Percentiles rank a stretch among this genome's conserved stretches.
Conservation (phyloP, 2,797 vertebrate genomes). For the Catostomus latipinnis region DNA sequence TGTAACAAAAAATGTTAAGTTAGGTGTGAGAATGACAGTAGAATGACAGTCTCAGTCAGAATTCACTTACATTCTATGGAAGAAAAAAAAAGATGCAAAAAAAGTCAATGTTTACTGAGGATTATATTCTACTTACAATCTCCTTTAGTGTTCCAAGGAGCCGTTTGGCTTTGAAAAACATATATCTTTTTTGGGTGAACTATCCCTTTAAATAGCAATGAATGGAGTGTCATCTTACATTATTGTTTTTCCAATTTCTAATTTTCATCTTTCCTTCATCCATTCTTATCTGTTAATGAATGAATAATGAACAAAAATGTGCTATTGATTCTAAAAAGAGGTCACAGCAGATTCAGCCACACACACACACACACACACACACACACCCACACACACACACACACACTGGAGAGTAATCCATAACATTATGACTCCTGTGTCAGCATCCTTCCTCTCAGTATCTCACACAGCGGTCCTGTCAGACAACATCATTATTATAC, state of each 20-base stretch:
- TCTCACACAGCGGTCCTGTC: slow-evolving; percentile 31
- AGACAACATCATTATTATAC: slow-evolving; percentile 35
- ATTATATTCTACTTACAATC: no score
- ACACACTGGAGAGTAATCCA: slow-evolving; percentile 18
- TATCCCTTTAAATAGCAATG: not conserved
- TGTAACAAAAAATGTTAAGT: no score
- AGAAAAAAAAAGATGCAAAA: no score
- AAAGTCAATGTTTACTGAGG: no score
- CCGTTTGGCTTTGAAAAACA: no score
- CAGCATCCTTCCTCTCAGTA: slow-evolving; percentile 40
- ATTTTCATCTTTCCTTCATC: not conserved
- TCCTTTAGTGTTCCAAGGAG: no score
- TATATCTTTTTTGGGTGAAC: no score
- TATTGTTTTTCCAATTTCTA: not conserved
- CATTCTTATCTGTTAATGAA: slow-evolving; percentile 13
- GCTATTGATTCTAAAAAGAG: slow-evolving; percentile 26
- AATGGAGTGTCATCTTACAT: not conserved
- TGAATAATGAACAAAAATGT: slow-evolving; percentile 12
- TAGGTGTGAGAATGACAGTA: no score
- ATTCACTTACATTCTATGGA: no score
- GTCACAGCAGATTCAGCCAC: slow-evolving; percentile 5
- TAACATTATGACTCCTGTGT: slow-evolving; percentile 28
- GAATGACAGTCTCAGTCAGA: no score
- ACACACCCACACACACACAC: not conserved
- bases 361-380: no score